These are phyloP conservation scores for Trichomycterus rosablanca DNA, from an alignment of 2,113 vertebrate species.

Conservation along the genomic window DNA sequence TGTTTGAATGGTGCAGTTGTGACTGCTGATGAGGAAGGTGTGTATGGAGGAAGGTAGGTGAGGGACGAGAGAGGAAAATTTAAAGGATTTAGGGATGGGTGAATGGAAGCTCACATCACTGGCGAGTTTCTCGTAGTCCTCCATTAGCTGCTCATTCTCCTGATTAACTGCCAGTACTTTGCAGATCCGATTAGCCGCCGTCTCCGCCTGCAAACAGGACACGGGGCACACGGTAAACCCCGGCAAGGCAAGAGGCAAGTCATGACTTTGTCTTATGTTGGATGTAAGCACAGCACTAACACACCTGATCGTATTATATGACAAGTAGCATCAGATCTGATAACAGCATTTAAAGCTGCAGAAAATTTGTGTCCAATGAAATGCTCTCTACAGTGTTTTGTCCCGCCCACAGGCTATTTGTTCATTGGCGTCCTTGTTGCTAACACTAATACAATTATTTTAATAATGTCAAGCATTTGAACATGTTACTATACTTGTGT, in stretches of 20 bases:
- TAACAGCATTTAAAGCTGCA: no score
- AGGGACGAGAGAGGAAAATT: not conserved
- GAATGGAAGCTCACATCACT: constrained; percentile 80
- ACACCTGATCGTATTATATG: not conserved
- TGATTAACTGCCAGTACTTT: constrained; percentile 98
- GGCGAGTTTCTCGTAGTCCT: constrained; percentile 98
- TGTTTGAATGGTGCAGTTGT: not conserved
- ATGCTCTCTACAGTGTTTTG: no score
- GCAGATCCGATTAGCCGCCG: constrained; percentile 98
- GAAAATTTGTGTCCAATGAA: no score
- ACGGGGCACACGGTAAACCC: no score
- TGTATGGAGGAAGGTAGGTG: not conserved
- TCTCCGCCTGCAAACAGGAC: constrained; percentile 81
- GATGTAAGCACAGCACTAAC: no score
- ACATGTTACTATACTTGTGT: no score
- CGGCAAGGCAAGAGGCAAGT: no score
- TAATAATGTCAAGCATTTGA: no score
- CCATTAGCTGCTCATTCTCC: constrained; percentile 98
- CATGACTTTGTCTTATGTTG: no score
- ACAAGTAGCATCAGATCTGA: not conserved
- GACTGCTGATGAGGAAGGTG: not conserved
- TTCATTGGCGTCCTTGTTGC: no score
- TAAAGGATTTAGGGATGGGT: not conserved
- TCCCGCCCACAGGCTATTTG: no score
- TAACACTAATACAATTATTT: no score